A percentile compares a stretch with the other conserved stretches of the same genome.
Evolutionary conservation across 2,113 vertebrate species (phyloP).

Genomic region (Leucopsar rothschildi): DNA sequence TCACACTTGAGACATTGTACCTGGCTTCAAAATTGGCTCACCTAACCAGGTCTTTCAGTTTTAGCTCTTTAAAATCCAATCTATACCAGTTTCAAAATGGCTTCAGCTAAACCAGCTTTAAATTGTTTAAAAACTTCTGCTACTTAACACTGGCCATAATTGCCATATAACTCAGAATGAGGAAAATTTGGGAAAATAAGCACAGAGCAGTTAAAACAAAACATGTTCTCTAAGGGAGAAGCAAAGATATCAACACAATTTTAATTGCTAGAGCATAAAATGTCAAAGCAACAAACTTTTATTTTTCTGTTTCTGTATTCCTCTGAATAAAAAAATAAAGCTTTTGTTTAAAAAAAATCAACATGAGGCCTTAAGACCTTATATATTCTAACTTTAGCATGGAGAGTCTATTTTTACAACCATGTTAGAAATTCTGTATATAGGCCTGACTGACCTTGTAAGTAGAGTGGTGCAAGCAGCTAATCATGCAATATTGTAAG

Average conservation of each 20-base stretch:
- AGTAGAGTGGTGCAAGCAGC: conserved; percentile 64
- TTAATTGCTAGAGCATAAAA: neutral
- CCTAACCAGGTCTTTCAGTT: neutral
- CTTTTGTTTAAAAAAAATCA: neutral
- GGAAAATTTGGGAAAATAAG: neutral
- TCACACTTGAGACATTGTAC: neutral
- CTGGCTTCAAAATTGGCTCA: neutral
- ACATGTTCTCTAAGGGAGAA: neutral
- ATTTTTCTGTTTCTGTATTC: neutral
- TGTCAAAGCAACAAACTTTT: neutral
- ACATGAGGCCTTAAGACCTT: conserved; percentile 62
- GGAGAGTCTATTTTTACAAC: conserved; percentile 62
- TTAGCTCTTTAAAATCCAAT: neutral
- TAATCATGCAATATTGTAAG: conserved; percentile 33
- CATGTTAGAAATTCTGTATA: conserved; percentile 48
- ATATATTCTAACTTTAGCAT: conserved; percentile 49
- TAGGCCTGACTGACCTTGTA: conserved; percentile 63
- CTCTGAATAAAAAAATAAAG: neutral
- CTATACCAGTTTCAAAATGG: neutral
- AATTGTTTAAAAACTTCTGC: neutral
- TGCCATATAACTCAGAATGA: neutral
- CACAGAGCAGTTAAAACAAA: neutral
- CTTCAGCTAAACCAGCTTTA: neutral
- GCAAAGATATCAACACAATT: neutral
- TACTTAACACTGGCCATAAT: neutral